Evolutionary conservation across 2,113 vertebrate species (phyloP), one percentile per base, ranked within the genome.

Genomic region (Semicossyphus pulcher): DNA sequence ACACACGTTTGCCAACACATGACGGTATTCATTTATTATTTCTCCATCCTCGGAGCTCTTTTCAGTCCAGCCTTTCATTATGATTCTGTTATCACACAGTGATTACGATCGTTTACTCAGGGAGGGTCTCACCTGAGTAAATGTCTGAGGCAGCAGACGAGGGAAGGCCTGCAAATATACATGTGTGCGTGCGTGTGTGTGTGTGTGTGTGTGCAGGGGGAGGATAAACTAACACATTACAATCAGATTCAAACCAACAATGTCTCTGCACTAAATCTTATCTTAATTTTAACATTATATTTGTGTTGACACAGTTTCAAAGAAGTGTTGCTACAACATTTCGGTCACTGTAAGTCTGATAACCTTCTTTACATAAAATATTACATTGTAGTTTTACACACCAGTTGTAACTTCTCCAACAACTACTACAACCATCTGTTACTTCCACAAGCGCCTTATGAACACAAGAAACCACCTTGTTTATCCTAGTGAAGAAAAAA

Each of bases 241-340:
- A 75, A 71, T 64, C 65, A 52, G 56, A 77, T n/a, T 54, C 70
- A 86, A 81, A 70, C 49, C 62, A 45, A 68, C 11, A 65, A 26
- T 45, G 65, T 58, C 25, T 21, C 11, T 18, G 31, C 48, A 49
- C 10, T 20, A 28, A 32, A 60, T 64, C 21, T 57, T 64, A 70
- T 78, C 52, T 45, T 47, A 57, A 34, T 28, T 28, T 20, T 11
- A 60, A 41, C 5, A 15, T 18, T 15, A n/a, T n/a, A n/a, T 34
- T 44, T 48, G n/a, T 63, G 56, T 67, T 61, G 51, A 72, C 60
- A 41, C 18, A 45, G 54, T 58, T 48, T 66, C 48, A 53, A 26
- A 10, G 7, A 32, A 11, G 12, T 68, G 62, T 26, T 28, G 53
- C 58, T 23, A 37, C 10, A 63, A 42, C 16, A 14, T 39, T 48